Conservation (phyloP, 2,113 vertebrate species). For the Thamnophis sirtalis region DNA sequence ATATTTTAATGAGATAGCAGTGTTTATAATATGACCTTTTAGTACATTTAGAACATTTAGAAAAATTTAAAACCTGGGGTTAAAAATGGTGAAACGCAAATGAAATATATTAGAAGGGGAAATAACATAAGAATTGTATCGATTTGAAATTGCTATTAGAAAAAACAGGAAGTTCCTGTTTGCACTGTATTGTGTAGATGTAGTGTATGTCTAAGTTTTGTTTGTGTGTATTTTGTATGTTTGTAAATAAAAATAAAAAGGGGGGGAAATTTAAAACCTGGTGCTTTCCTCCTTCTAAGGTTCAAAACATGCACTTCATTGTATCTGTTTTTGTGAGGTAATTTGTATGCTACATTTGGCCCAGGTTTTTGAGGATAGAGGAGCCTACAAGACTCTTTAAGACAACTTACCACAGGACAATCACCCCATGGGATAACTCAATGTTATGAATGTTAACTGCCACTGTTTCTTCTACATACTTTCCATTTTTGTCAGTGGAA, state of each 20-base stretch:
- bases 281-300: not conserved
- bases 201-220: no score
- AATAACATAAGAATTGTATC: no score
- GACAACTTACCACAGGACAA: not conserved
- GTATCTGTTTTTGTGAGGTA: not conserved
- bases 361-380: not conserved
- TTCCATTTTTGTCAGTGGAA: not conserved
- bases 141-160: no score
- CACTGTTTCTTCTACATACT: not conserved
- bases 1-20: not conserved
- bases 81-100: no score
- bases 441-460: not conserved
- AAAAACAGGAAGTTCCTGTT: no score
- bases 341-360: not conserved
- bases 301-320: not conserved
- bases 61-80: not conserved
- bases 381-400: not conserved
- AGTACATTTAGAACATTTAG: not conserved
- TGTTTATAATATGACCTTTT: not conserved
- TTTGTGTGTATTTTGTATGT: no score
- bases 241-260: no score
- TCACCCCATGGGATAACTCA: not conserved
- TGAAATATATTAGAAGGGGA: no score
- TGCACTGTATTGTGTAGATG: no score
- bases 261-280: not conserved